Percentiles rank a stretch among this genome's conserved stretches.
These are phyloP conservation scores for Prolemur simus DNA, from an alignment of 2,113 vertebrate genomes.

Conservation along the genomic window DNA sequence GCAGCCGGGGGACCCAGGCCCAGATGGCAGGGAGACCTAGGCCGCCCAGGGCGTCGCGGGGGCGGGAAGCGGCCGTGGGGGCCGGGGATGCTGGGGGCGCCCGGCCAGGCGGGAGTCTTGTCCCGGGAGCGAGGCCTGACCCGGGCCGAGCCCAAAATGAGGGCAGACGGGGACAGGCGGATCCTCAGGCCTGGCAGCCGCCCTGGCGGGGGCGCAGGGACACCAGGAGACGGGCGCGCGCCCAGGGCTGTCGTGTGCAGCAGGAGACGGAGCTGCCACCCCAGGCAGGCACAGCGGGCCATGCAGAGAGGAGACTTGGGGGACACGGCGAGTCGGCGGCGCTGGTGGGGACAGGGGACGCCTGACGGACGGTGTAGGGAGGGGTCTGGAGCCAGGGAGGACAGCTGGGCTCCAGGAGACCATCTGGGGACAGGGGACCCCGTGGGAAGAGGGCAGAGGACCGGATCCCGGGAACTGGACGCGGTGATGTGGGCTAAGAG, in stretches of 20 bases:
- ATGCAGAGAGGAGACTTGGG: rapidly evolving
- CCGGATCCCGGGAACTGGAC: not conserved
- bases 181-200: not conserved
- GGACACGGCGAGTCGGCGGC: rapidly evolving
- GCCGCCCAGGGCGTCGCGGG: too few relatives aligned
- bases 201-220: rapidly evolving
- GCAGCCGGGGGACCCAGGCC: rapidly evolving
- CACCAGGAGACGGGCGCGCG: rapidly evolving
- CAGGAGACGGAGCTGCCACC: not conserved
- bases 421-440: not conserved
- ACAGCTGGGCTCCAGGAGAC: not conserved
- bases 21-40: not conserved
- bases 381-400: rapidly evolving
- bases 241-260: not conserved
- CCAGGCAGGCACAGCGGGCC: not conserved
- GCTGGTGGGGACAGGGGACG: not conserved
- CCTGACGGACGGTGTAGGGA: rapidly evolving
- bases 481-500: not conserved
- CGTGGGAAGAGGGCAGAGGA: not conserved
- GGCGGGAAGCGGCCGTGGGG: not conserved
- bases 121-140: not conserved
- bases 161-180: rapidly evolving
- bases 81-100: rapidly evolving
- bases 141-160: rapidly evolving
- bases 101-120: rapidly evolving